phyloP scores from a whole-genome alignment of 2,888 invertebrate species.

The Apotomis turbidana region DNA sequence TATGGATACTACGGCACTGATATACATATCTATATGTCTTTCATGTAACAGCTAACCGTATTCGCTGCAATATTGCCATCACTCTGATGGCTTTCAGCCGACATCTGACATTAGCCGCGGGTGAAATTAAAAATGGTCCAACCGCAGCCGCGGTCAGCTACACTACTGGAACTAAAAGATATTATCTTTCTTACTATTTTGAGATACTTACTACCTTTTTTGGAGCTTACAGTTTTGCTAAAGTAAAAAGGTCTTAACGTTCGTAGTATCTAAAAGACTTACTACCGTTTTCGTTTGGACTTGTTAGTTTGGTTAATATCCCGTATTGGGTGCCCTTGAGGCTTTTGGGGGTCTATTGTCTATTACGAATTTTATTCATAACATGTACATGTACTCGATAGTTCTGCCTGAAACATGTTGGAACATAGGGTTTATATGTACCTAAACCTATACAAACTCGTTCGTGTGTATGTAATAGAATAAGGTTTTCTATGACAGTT shows the following conservation, averaged over 20 bases:
- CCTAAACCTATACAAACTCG: too few relatives aligned
- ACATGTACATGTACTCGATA: background rate
- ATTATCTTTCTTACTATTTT: background rate
- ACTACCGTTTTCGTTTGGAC: background rate
- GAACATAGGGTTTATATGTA: too few relatives aligned
- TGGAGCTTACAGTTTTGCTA: too few relatives aligned
- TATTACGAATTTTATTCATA: constrained; percentile 2
- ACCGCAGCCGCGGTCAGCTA: constrained; percentile 21
- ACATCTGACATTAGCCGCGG: constrained; percentile 25
- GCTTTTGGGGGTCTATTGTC: background rate
- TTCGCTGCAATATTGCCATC: constrained; percentile 10
- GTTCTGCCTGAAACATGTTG: background rate
- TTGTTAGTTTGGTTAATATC: background rate
- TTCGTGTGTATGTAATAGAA: too few relatives aligned
- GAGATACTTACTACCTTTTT: background rate
- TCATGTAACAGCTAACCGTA: background rate
- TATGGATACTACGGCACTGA: too few relatives aligned
- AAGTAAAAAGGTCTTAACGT: too few relatives aligned
- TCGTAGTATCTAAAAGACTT: background rate
- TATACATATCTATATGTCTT: too few relatives aligned
- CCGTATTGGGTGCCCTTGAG: background rate
- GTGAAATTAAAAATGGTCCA: constrained; percentile 39
- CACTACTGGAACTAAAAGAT: background rate
- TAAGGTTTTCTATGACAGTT: too few relatives aligned
- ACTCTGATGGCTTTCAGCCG: constrained; percentile 29